Evolutionary conservation across 2,113 vertebrate genomes (phyloP).

Genomic region (Cichladusa arquata): DNA sequence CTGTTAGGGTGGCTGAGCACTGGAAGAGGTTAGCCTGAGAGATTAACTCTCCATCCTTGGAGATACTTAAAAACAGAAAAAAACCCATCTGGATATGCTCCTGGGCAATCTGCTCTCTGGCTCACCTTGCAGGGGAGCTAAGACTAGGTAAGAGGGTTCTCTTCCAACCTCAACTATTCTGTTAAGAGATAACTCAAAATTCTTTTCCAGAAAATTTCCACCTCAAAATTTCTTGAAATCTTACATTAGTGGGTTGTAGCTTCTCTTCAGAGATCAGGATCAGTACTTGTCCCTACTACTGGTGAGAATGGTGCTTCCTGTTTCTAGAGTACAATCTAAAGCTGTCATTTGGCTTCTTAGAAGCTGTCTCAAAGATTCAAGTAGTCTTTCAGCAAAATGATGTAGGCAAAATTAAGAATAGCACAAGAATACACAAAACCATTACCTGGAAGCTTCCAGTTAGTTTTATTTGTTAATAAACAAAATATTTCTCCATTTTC

Average conservation of each 20-base stretch:
- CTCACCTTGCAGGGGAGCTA: neutral
- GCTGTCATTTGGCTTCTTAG: neutral
- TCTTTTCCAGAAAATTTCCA: neutral
- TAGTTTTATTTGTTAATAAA: neutral
- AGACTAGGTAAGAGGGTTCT: neutral
- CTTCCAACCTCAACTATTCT: neutral
- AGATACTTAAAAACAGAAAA: neutral
- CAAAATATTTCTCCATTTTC: neutral
- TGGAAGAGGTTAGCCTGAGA: neutral
- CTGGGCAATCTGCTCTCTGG: neutral
- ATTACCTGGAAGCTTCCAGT: neutral
- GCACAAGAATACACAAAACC: neutral
- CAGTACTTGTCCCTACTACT: neutral
- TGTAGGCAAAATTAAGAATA: neutral
- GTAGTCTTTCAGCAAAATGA: neutral
- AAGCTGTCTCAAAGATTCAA: conserved; percentile 15
- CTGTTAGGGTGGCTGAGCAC: neutral
- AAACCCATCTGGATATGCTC: neutral
- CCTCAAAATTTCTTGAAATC: neutral
- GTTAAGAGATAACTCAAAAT: neutral
- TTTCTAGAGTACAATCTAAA: conserved; percentile 19
- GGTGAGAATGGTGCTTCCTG: neutral
- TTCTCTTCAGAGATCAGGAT: neutral
- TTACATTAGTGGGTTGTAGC: neutral
- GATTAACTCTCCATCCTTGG: neutral